Evolutionary conservation across 1,140 invertebrate species (phyloP).

Genomic region (Pinna nobilis): DNA sequence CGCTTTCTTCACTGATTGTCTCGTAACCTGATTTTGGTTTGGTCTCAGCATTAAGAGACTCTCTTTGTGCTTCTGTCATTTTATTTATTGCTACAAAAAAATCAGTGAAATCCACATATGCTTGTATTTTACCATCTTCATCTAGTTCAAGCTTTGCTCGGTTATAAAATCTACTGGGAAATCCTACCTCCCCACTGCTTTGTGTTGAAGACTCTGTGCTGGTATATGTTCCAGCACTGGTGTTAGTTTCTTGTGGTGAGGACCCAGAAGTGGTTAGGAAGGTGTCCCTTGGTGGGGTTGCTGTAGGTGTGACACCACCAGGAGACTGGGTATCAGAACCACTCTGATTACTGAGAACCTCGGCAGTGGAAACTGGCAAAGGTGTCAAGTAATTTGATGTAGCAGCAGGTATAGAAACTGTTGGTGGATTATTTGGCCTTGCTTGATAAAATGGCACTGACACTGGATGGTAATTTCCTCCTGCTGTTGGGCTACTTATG

Average conservation of each 20-base stretch:
- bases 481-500: conserved; percentile 56
- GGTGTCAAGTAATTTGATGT: conserved; percentile 6
- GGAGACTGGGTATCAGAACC: conserved; percentile 40
- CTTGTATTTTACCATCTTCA: conserved; percentile 81
- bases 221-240: conserved; percentile 46
- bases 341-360: conserved; percentile 16
- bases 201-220: conserved; percentile 65
- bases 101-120: conserved; percentile 90
- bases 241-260: conserved; percentile 40
- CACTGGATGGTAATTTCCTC: conserved; percentile 43
- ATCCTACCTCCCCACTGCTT: conserved; percentile 63
- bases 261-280: conserved; percentile 25
- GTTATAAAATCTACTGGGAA: conserved; percentile 55
- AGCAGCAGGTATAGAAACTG: conserved; percentile 30
- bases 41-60: conserved; percentile 61
- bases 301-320: conserved; percentile 34
- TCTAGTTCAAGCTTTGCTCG: conserved; percentile 74
- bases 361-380: conserved; percentile 18
- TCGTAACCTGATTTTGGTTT: conserved; percentile 69
- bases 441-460: conserved; percentile 45
- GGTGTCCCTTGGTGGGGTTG: conserved; percentile 30
- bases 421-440: conserved; percentile 32
- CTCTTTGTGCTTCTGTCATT: conserved; percentile 65
- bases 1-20: conserved; percentile 67
- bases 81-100: conserved; percentile 86